Evolutionary conservation across 2,888 invertebrate species (phyloP).

Genomic region (Caprella mutica): DNA sequence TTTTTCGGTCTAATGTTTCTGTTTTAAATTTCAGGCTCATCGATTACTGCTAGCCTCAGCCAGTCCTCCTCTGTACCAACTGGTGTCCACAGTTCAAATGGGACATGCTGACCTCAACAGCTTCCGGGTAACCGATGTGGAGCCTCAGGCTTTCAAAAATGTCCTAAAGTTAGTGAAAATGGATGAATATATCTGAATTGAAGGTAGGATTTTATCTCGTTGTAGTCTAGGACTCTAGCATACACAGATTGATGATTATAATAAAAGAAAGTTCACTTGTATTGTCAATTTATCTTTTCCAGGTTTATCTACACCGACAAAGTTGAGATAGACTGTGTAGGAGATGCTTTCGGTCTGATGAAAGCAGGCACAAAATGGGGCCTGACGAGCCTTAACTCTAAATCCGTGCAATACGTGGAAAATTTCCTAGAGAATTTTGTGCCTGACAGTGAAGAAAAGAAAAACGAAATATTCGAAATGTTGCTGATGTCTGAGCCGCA

Average conservation of each 20-base stretch:
- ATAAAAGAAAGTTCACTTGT: background rate
- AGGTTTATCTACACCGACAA: slow-evolving; percentile 34
- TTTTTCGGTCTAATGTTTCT: no score
- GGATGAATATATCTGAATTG: background rate
- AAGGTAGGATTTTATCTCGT: no score
- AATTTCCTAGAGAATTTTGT: slow-evolving; percentile 24
- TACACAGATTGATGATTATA: no score
- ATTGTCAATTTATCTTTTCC: background rate
- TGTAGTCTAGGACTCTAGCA: no score
- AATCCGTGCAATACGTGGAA: slow-evolving; percentile 24
- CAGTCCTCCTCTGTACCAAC: slow-evolving; percentile 25
- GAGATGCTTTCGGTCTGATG: slow-evolving; percentile 20
- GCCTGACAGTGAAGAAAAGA: slow-evolving; percentile 20
- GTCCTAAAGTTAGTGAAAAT: slow-evolving; percentile 28
- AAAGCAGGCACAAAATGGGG: slow-evolving; percentile 27
- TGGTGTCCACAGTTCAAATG: slow-evolving; percentile 16
- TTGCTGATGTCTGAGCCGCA: slow-evolving; percentile 22
- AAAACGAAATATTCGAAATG: slow-evolving; percentile 29
- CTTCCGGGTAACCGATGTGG: slow-evolving; percentile 22
- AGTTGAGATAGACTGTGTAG: slow-evolving; percentile 19
- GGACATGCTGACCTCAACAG: slow-evolving; percentile 20
- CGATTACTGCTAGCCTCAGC: slow-evolving; percentile 30
- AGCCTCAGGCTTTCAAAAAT: slow-evolving; percentile 25
- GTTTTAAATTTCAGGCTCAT: slow-evolving; percentile 23
- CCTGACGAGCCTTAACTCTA: slow-evolving; percentile 20